phyloP scores from a whole-genome alignment of 2,113 vertebrate species.

The Barbus barbus region DNA sequence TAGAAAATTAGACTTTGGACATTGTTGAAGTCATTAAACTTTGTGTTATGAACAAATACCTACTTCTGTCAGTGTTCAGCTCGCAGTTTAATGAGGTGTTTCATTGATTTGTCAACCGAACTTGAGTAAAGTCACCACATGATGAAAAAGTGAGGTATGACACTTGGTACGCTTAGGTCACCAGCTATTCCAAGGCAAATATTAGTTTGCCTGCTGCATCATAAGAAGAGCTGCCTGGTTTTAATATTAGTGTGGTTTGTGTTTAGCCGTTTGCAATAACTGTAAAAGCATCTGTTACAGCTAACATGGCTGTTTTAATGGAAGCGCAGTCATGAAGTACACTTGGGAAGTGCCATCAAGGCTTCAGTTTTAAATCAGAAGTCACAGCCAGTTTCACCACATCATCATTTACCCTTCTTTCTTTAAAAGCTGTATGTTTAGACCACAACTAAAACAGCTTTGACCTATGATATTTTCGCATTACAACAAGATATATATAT shows the following conservation, averaged over 20 bases:
- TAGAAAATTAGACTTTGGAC: neutral
- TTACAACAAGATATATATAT: neutral
- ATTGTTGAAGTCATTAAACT: neutral
- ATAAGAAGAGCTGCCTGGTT: conserved; percentile 61
- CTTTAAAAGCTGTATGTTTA: neutral
- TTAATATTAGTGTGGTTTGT: conserved; percentile 58
- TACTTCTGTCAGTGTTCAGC: conserved; percentile 30
- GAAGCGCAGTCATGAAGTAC: conserved; percentile 40
- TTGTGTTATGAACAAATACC: neutral
- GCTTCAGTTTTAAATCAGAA: conserved; percentile 26
- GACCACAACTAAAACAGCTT: neutral
- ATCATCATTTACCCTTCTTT: neutral
- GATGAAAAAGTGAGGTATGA: conserved; percentile 51
- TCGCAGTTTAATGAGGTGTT: conserved; percentile 59
- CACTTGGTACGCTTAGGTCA: conserved; percentile 56
- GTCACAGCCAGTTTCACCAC: conserved; percentile 30
- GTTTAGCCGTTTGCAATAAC: conserved; percentile 59
- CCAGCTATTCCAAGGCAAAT: conserved; percentile 63
- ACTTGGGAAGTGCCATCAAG: neutral
- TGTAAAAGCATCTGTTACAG: conserved; percentile 55
- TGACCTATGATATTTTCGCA: neutral
- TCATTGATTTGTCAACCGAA: conserved; percentile 58
- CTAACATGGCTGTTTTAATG: conserved; percentile 49
- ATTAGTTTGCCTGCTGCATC: conserved; percentile 61
- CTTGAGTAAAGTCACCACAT: conserved; percentile 47